Conservation (phyloP, 1,140 invertebrate genomes). For the Diploscapter pachys region DNA sequence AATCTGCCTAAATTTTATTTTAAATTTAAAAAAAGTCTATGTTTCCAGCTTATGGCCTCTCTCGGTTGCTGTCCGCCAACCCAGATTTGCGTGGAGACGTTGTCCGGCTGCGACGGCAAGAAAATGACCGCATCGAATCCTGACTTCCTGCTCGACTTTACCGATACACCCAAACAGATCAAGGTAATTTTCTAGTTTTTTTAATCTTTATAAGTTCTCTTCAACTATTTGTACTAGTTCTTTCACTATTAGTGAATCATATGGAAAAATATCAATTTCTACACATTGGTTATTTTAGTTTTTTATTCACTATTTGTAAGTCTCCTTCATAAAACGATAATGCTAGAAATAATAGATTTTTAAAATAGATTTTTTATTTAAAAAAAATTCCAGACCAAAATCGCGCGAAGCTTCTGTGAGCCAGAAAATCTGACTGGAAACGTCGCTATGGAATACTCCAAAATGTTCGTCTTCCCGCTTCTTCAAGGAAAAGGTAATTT, state of each 20-base stretch:
- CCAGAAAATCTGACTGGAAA: slow-evolving; percentile 92
- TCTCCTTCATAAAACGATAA: no score
- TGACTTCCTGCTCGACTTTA: slow-evolving; percentile 93
- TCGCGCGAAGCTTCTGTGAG: slow-evolving; percentile 80
- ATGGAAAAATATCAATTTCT: no score
- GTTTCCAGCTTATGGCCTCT: slow-evolving; percentile 8
- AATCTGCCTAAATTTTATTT: slow-evolving; percentile 1
- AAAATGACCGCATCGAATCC: slow-evolving; percentile 94
- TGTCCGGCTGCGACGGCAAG: slow-evolving; percentile 66
- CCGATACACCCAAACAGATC: slow-evolving; percentile 79
- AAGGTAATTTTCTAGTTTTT: slow-evolving; percentile 63
- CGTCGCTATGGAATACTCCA: slow-evolving; percentile 61
- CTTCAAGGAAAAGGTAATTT: slow-evolving; percentile 33
- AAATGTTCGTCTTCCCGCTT: slow-evolving; percentile 45
- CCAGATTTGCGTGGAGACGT: slow-evolving; percentile 25
- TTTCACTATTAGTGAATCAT: no score
- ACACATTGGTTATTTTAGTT: no score
- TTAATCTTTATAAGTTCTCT: no score
- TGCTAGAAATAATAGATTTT: no score
- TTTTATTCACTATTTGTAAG: no score
- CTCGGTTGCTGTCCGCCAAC: slow-evolving; percentile 33
- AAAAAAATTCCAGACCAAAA: no score
- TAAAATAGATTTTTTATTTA: no score
- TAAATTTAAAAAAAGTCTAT: slow-evolving; percentile 9
- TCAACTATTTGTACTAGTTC: no score